Conservation (phyloP, 2,797 vertebrate species). For the Fratercula arctica region DNA sequence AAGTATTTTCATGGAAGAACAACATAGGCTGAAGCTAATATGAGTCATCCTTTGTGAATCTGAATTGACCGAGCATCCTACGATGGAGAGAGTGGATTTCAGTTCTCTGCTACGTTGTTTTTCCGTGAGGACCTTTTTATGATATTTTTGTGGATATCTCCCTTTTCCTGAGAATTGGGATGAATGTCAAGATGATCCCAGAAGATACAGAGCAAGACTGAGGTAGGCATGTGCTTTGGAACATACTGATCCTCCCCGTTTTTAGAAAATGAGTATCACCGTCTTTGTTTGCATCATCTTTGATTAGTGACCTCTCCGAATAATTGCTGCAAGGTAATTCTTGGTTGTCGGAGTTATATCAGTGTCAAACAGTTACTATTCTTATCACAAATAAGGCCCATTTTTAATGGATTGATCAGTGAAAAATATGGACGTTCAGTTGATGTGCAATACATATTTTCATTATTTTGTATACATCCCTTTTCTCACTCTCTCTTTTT, state of each 20-base stretch:
- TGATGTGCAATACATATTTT: not conserved
- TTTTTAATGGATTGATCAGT: not conserved
- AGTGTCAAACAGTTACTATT: not conserved
- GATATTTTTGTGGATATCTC: not conserved
- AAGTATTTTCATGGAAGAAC: constrained; percentile 20
- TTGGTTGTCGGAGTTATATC: not conserved
- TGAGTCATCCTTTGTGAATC: constrained; percentile 5
- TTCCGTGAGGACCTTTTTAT: not conserved
- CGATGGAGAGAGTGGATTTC: not conserved
- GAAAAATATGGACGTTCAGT: not conserved
- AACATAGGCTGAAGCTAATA: not conserved
- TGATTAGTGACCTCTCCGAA: not conserved
- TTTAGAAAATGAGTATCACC: not conserved
- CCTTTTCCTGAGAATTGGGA: not conserved
- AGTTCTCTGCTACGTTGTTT: not conserved
- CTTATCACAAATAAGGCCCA: not conserved
- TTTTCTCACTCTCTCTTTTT: not conserved
- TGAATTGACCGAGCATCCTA: not conserved
- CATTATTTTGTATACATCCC: not conserved
- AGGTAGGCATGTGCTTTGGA: not conserved
- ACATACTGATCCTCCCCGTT: not conserved
- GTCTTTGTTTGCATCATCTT: not conserved
- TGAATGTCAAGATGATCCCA: constrained; percentile 27
- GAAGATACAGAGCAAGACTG: not conserved
- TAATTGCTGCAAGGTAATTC: not conserved